Base-by-base conservation (phyloP, 2,888 invertebrate genomes). In the Leptinotarsa juncta region DNA sequence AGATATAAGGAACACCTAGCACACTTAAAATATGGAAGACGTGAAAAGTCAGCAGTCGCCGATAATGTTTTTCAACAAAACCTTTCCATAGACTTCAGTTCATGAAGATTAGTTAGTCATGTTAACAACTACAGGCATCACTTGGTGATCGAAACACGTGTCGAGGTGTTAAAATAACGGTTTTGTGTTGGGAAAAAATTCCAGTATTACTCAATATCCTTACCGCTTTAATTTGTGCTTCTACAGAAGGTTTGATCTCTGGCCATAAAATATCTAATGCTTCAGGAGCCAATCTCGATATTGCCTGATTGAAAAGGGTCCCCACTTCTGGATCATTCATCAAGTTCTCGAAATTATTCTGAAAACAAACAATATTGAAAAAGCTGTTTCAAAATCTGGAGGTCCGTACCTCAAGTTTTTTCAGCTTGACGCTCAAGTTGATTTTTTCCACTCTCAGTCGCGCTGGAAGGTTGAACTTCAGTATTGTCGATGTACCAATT, bases 241-340 rank as follows among this genome's bases (percentile, higher is more conserved):
- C 84, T 26, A 88, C 83, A 16, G 86, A 85, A 18, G 84, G 83
- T 78, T 86, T 87, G 16, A 88, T 82, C 79, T 87, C 87, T 2
- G 88, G 88, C 88, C 88, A 88, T n/a, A 88, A 78, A 68, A 86
- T 86, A 68, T 87, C 86, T 49, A 88, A 77, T 48, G 86, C 88
- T 80, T 87, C 86, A 32, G 88, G 88, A 18, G 87, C 87, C 76
- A 88, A 78, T 70, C 82, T 82, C 23, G 86, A 85, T 71, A 88
- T 86, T 1, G 87, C 87, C 77, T 85, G 87, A 75, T 88, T 88
- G 71, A 87, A 85, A 65, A 88, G 79, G 5, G 84, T 83, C 18
- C 86, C 87, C 10, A 84, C 78, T 78, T 86, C 84, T 67, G 84
- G 83, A 71, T 87, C 86, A 53, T 85, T 84, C 86, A 88, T 87